Evolutionary conservation across 2,888 invertebrate genomes (phyloP), one percentile per base, ranked within the genome.

Genomic region (Conomelus anceps): DNA sequence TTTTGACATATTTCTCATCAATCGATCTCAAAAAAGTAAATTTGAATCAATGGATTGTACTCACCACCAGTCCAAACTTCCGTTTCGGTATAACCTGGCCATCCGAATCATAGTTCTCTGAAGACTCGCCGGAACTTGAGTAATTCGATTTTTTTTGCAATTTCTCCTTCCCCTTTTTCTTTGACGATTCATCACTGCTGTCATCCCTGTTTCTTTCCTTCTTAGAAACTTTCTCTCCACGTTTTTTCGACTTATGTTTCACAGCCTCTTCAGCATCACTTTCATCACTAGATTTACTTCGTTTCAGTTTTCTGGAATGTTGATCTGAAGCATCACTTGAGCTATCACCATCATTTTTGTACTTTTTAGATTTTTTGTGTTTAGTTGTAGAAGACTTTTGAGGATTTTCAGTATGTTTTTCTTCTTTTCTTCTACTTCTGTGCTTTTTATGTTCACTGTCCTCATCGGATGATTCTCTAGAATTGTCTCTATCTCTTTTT

Each of bases 51-150:
- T 22, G 6, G 22, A 23, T 3, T 88, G 29, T 29, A 84, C 89
- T 89, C 87, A 89, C 89, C 87, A 89, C 41, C 34, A 89, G 63
- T 23, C 89, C 89, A 87, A 87, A 89, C 24, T 89, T 89, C 22
- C 26, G 22, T 87, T 85, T 63, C 3, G 63, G 63, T 63, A 63
- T n/a, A n/a, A 63, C n/a, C 63, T 63, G 63, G 1, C 63, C 63
- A 13, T 63, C 63, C 20, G 63, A 63, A n/a, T 63, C n/a, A n/a
- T 63, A 63, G 63, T 63, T n/a, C 20, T 63, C 63, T 63, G 63
- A 63, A 4, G 63, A 63, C 13, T 63, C 63, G n/a, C 86, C 22
- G 20, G 89, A 29, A 22, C 34, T 89, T 7, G 23, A 23, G n/a
- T n/a, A n/a, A n/a, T n/a, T n/a, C n/a, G n/a, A n/a, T n/a, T n/a